A percentile compares a stretch with the other conserved stretches of the same genome.
Conservation (phyloP, 1,140 invertebrate genomes). For the Hypsibius dujardini region DNA sequence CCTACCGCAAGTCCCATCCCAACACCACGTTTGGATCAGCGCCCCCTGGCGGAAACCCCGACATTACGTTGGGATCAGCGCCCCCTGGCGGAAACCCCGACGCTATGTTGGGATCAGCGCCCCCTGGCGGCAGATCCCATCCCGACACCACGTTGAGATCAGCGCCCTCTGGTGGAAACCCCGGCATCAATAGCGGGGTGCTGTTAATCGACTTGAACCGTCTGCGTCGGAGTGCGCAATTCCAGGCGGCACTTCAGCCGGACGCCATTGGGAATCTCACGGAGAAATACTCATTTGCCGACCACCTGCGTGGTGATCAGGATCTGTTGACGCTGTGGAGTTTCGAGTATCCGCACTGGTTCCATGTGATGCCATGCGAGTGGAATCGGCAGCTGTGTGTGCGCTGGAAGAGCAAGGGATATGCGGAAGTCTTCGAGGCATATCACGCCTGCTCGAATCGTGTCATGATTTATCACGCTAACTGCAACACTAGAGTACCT, state of each 20-base stretch:
- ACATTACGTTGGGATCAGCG: constrained; percentile 38
- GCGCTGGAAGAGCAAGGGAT: constrained; percentile 65
- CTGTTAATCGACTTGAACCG: constrained; percentile 51
- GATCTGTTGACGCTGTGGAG: constrained; percentile 63
- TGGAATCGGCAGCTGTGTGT: constrained; percentile 68
- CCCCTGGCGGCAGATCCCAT: constrained; percentile 29
- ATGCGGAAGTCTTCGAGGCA: constrained; percentile 51
- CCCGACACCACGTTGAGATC: constrained; percentile 43
- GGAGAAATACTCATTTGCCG: constrained; percentile 49
- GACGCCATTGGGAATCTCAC: constrained; percentile 42
- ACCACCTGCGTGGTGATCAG: constrained; percentile 61
- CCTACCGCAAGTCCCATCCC: constrained; percentile 45
- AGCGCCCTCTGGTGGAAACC: constrained; percentile 43
- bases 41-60: constrained; percentile 45
- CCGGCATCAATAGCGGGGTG: constrained; percentile 64
- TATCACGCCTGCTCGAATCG: constrained; percentile 46
- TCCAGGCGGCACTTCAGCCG: constrained; percentile 42
- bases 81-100: too few species aligned
- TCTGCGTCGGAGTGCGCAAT: constrained; percentile 42
- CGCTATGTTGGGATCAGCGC: too few species aligned
- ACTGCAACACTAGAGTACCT: too few species aligned
- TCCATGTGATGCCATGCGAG: constrained; percentile 55
- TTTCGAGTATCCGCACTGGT: constrained; percentile 51
- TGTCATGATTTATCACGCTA: too few species aligned
- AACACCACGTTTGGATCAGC: constrained; percentile 43